Base-by-base conservation (phyloP, 1,140 invertebrate species). In the Trichonephila clavata region DNA sequence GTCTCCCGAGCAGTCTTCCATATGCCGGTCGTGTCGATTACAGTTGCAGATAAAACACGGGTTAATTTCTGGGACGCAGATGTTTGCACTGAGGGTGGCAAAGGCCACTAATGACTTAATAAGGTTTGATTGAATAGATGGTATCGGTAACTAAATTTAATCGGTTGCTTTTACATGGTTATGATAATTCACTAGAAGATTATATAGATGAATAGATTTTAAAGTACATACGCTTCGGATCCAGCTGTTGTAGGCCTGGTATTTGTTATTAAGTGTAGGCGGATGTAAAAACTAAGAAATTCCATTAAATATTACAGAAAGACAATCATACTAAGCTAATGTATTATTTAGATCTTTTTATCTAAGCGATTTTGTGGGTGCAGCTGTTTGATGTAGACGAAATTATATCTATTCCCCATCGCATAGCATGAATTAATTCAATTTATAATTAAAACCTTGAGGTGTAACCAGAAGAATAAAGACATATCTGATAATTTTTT, bases 1-100 rank as follows among this genome's bases (percentile, higher is more conserved):
- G 39, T 32, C 50, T 4, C 71, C 27, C 20, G 63, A n/a, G 50
- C 61, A 24, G 27, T 65, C 27, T 87, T 24, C 86, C 86, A 89
- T 21, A 71, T 89, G 86, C 86, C 65, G 24, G 63, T 89, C 86
- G 86, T 89, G 86, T 89, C 63, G 86, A 89, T 89, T 71, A 71
- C 86, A 89, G 39, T 68, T 39, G 65, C 61, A 71, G 86, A 89
- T 89, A 89, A 89, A 18, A 50, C 81, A 24, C 21, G 81, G 13
- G 10, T n/a, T 50, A 14, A n/a, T 50, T 83, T 83, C 81, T 14
- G 20, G 39, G 14, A 10, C 81, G 81, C 81, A 83, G 81, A 83
- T 83, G 81, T 39, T 77, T 77, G 32, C 68, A 16, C 68, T 32
- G 68, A 77, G 68, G 27, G 68, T 77, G 71, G 43, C 81, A 57